Percentiles rank a stretch among this genome's conserved stretches.
These are phyloP conservation scores for Muntiacus muntjak DNA, from an alignment of 2,113 vertebrate genomes.

Conservation along the genomic window DNA sequence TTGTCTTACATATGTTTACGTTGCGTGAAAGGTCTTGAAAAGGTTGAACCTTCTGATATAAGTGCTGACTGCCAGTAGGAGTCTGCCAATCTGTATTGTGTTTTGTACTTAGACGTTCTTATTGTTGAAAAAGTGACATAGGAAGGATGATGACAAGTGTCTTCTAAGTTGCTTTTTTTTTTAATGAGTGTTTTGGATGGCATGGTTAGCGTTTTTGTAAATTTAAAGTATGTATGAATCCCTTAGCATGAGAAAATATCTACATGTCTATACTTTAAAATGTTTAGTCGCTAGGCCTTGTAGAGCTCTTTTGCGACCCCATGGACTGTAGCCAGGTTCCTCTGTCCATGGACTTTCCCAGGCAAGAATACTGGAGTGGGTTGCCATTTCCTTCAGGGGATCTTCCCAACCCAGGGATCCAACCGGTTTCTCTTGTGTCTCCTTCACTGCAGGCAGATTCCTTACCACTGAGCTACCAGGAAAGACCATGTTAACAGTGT, in stretches of 20 bases:
- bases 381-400: neutral
- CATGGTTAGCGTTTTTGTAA: neutral
- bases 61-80: neutral
- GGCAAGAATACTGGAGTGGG: neutral
- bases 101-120: neutral
- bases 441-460: neutral
- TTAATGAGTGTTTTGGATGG: neutral
- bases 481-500: neutral
- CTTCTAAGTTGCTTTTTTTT: neutral
- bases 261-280: neutral
- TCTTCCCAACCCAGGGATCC: neutral
- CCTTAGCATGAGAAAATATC: neutral
- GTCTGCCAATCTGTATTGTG: neutral
- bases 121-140: neutral
- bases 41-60: neutral
- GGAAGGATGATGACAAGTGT: neutral
- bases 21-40: neutral
- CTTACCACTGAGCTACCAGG: neutral
- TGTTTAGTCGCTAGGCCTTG: neutral
- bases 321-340: neutral
- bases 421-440: neutral
- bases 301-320: neutral
- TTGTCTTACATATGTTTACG: neutral
- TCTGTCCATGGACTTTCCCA: neutral
- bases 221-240: neutral